phyloP scores from a whole-genome alignment of 2,797 vertebrate genomes.

The Siniperca obscura region DNA sequence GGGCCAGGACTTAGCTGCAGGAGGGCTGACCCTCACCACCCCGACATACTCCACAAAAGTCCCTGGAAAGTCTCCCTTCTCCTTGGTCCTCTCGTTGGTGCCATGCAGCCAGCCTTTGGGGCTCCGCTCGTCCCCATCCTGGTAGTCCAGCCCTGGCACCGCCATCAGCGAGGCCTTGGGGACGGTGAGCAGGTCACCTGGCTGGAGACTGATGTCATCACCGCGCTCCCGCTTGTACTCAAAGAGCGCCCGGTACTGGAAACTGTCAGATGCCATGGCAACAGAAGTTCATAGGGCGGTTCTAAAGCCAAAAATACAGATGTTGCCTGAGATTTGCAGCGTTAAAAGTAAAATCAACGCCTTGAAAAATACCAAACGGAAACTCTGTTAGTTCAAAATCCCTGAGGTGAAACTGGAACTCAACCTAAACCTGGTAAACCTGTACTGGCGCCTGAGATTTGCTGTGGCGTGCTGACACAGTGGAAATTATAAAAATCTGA shows the following conservation, averaged over 20 bases:
- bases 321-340: constrained; percentile 51
- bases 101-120: constrained; percentile 88
- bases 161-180: constrained; percentile 77
- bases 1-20: constrained; percentile 78
- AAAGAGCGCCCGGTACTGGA: constrained; percentile 87
- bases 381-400: constrained; percentile 35
- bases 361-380: constrained; percentile 17
- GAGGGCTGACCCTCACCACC: constrained; percentile 54
- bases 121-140: constrained; percentile 86
- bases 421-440: constrained; percentile 20
- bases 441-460: constrained; percentile 48
- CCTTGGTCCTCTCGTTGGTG: constrained; percentile 87
- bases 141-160: constrained; percentile 71
- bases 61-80: constrained; percentile 87
- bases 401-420: constrained; percentile 49
- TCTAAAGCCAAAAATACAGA: constrained; percentile 10
- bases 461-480: constrained; percentile 36
- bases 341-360: background rate
- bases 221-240: constrained; percentile 86
- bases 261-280: constrained; percentile 83
- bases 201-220: constrained; percentile 86
- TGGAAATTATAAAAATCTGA: constrained; percentile 44
- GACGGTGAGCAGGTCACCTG: constrained; percentile 86
- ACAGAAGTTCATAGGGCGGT: constrained; percentile 44
- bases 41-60: constrained; percentile 89